These are phyloP conservation scores for Pristionchus arcanus DNA, from an alignment of 2,888 invertebrate genomes.

Conservation along the genomic window DNA sequence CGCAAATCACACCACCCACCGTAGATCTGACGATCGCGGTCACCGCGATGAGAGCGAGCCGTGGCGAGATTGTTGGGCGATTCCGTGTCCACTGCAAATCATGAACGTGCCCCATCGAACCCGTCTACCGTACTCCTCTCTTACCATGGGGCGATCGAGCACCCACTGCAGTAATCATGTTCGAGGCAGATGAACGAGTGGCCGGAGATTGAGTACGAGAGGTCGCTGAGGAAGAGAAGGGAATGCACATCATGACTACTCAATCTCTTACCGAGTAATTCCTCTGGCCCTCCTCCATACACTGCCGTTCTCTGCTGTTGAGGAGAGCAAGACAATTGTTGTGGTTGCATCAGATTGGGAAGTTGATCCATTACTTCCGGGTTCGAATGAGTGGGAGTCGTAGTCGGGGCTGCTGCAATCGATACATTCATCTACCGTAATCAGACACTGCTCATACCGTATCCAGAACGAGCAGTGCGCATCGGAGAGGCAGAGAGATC, in stretches of 20 bases:
- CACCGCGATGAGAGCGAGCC: neutral
- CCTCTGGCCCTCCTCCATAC: neutral
- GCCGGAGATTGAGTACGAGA: slow-evolving; percentile 21
- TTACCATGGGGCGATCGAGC: slow-evolving; percentile 28
- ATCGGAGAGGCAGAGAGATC: neutral
- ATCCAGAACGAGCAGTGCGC: slow-evolving; percentile 11
- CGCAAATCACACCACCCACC: neutral
- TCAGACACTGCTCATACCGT: neutral
- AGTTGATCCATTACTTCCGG: neutral
- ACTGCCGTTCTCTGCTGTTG: neutral
- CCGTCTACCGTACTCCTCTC: neutral
- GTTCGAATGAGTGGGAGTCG: neutral
- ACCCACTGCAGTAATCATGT: neutral
- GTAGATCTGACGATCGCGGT: neutral
- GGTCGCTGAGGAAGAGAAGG: neutral
- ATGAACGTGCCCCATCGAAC: neutral
- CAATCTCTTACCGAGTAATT: neutral
- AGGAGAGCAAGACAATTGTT: neutral
- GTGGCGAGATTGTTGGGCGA: slow-evolving; percentile 11
- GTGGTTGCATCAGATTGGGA: neutral
- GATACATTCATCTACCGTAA: slow-evolving; percentile 2
- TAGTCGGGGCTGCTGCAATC: neutral
- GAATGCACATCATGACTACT: neutral
- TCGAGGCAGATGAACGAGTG: neutral
- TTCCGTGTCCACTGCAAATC: slow-evolving; percentile 23